Conservation (phyloP, 2,113 vertebrate species). For the Fukomys damarensis region DNA sequence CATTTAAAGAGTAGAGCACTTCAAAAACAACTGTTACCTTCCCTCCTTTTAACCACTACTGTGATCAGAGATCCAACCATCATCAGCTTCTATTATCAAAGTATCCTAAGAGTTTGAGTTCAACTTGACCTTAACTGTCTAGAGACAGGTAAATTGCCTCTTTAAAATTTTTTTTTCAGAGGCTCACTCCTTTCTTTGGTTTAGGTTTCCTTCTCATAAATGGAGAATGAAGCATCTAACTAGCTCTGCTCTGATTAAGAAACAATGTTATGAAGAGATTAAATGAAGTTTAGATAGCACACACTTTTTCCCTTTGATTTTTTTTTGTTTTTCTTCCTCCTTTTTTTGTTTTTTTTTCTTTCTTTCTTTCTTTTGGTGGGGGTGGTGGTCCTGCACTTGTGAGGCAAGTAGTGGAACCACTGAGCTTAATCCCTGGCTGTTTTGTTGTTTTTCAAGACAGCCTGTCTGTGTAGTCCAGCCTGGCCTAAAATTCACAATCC, state of each 20-base stretch:
- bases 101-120: constrained; percentile 28
- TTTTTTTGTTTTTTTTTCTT: no score
- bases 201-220: constrained; percentile 62
- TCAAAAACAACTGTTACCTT: neutral
- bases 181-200: constrained; percentile 54
- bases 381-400: no score
- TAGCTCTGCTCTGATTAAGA: constrained; percentile 23
- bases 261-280: constrained; percentile 51
- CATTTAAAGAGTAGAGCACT: neutral
- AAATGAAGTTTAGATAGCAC: neutral
- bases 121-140: constrained; percentile 59
- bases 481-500: neutral
- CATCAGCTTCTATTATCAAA: neutral
- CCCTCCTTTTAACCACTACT: neutral
- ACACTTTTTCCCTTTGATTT: neutral
- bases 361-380: no score
- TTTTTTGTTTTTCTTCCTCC: neutral
- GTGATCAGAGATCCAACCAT: neutral
- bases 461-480: neutral
- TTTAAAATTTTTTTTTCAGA: constrained; percentile 57
- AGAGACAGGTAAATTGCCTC: constrained; percentile 41
- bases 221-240: constrained; percentile 56
- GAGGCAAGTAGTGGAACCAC: no score
- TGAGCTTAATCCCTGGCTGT: no score
- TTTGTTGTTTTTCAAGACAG: neutral